phyloP scores from a whole-genome alignment of 1,140 invertebrate species.

The Delia radicum region DNA sequence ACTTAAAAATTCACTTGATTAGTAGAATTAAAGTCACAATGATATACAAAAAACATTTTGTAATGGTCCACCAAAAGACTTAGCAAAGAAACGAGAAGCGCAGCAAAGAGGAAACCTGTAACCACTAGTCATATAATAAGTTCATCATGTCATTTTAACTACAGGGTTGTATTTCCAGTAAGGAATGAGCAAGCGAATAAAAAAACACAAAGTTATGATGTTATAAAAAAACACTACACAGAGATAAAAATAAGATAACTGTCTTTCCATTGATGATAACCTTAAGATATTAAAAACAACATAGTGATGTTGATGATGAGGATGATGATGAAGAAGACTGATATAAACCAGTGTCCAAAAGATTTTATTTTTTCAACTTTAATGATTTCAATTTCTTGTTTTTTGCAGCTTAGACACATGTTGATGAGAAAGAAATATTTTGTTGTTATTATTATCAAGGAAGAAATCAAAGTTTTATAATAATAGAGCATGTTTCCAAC shows the following conservation, averaged over 20 bases:
- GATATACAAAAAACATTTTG: not conserved
- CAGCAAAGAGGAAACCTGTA: not conserved
- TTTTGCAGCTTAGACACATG: not conserved
- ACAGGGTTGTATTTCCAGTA: not conserved
- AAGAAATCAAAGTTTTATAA: not conserved
- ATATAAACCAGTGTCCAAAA: not conserved
- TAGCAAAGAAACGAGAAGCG: not conserved
- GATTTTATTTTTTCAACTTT: not conserved
- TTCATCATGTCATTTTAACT: slow-evolving; percentile 4
- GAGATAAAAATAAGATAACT: not conserved
- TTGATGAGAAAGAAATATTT: not conserved
- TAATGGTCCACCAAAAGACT: not conserved
- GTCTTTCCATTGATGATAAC: not conserved
- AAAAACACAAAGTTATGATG: not conserved
- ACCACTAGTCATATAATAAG: slow-evolving; percentile 3
- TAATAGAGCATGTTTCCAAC: not conserved
- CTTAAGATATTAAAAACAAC: not conserved
- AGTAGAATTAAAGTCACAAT: slow-evolving; percentile 1
- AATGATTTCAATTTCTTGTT: not conserved
- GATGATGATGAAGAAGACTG: not conserved
- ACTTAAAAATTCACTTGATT: slow-evolving; percentile 1
- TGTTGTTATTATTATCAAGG: not conserved
- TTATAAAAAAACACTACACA: not conserved
- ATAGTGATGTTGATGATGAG: not conserved
- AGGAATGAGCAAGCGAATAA: not conserved